Percentiles rank a stretch among this genome's conserved stretches.
These are phyloP conservation scores for Paralichthys olivaceus DNA, from an alignment of 2,113 vertebrate species.

Conservation along the genomic window DNA sequence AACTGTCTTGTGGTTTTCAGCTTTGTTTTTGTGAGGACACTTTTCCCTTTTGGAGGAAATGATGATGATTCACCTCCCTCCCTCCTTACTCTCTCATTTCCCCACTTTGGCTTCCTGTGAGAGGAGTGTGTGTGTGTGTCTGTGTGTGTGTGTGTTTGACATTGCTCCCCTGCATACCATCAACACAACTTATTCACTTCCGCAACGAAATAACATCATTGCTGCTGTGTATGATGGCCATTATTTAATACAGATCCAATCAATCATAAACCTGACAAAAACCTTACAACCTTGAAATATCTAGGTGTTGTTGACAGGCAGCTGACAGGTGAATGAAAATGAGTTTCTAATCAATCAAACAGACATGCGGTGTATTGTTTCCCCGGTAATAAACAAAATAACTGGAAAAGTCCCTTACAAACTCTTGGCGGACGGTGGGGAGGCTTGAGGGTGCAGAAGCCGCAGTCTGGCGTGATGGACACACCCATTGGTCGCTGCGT, in stretches of 20 bases:
- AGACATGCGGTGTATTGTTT: slow-evolving; percentile 52
- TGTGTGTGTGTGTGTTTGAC: slow-evolving; percentile 35
- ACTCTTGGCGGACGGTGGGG: slow-evolving; percentile 42
- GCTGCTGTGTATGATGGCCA: slow-evolving; percentile 28
- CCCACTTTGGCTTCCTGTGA: slow-evolving; percentile 62
- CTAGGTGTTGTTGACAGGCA: neutral
- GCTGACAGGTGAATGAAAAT: slow-evolving; percentile 57
- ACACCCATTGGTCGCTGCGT: slow-evolving; percentile 77
- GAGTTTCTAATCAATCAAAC: slow-evolving; percentile 49
- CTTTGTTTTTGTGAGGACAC: slow-evolving; percentile 59
- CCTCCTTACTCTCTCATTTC: slow-evolving; percentile 39
- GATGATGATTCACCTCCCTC: slow-evolving; percentile 62
- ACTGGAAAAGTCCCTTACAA: slow-evolving; percentile 69
- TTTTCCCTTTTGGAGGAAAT: slow-evolving; percentile 74
- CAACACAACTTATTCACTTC: slow-evolving; percentile 31
- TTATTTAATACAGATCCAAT: slow-evolving; percentile 34
- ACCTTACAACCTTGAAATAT: slow-evolving; percentile 5
- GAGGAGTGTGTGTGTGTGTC: slow-evolving; percentile 45
- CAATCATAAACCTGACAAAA: slow-evolving; percentile 19
- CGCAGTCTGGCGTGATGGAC: slow-evolving; percentile 71
- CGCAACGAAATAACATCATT: slow-evolving; percentile 30
- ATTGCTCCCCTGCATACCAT: slow-evolving; percentile 50
- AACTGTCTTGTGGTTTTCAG: slow-evolving; percentile 68
- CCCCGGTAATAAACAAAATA: slow-evolving; percentile 70
- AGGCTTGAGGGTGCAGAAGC: slow-evolving; percentile 70